A percentile compares a stretch with the other conserved stretches of the same genome.
phyloP scores from a whole-genome alignment of 2,888 invertebrate species.

The Parascotia fuliginaria region DNA sequence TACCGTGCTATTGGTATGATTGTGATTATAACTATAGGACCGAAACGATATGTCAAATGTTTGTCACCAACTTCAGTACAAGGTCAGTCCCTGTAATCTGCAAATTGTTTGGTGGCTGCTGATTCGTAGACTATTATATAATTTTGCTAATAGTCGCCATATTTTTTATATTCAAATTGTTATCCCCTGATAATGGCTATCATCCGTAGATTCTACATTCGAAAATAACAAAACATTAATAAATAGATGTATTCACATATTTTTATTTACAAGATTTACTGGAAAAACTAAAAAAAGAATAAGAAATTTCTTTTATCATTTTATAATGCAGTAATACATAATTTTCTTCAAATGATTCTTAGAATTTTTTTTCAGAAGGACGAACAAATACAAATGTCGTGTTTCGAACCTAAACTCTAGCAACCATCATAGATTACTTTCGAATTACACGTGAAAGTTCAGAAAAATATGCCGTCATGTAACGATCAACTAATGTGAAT shows the following conservation, averaged over 20 bases:
- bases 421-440: conserved; percentile 21
- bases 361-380: too few species aligned
- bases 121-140: neutral
- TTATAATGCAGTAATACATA: too few species aligned
- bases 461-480: conserved; percentile 14
- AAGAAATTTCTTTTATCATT: too few species aligned
- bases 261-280: too few species aligned
- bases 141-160: neutral
- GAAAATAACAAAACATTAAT: too few species aligned
- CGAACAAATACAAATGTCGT: too few species aligned
- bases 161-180: neutral
- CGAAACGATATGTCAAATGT: conserved; percentile 30
- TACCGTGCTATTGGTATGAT: conserved; percentile 47
- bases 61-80: conserved; percentile 31
- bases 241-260: too few species aligned
- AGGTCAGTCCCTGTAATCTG: conserved; percentile 30
- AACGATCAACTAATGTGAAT: conserved; percentile 24
- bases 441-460: conserved; percentile 24
- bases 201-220: too few species aligned
- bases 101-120: conserved; percentile 2
- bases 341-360: too few species aligned
- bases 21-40: conserved; percentile 47
- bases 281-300: too few species aligned
- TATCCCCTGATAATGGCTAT: too few species aligned
- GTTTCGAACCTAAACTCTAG: conserved; percentile 1